These are phyloP conservation scores for Eumaeus atala DNA, from an alignment of 1,140 invertebrate species.

Conservation along the genomic window DNA sequence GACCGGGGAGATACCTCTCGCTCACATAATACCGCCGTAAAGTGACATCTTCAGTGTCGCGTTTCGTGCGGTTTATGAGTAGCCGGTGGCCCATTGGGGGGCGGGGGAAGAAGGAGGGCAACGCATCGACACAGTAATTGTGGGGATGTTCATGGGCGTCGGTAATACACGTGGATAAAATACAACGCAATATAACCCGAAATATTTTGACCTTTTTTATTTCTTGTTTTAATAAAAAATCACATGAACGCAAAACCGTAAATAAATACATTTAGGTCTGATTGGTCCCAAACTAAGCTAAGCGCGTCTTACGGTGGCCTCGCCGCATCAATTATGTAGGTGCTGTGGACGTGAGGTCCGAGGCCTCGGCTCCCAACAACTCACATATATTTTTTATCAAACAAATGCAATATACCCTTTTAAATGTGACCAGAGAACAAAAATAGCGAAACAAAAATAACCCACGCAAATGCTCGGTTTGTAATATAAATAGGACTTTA, in stretches of 20 bases:
- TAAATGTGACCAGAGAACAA: not conserved
- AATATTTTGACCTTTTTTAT: not conserved
- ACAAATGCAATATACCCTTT: not conserved
- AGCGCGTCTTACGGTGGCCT: constrained; percentile 29
- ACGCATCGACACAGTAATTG: too few species aligned
- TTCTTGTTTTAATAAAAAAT: constrained; percentile 1
- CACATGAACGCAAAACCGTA: constrained; percentile 24
- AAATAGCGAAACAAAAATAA: not conserved
- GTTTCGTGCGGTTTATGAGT: too few species aligned
- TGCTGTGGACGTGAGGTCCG: constrained; percentile 23
- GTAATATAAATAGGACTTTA: too few species aligned
- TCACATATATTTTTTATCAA: constrained; percentile 6
- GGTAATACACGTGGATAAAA: too few species aligned
- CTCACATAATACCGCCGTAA: too few species aligned
- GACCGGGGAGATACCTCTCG: too few species aligned
- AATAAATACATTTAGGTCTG: constrained; percentile 41
- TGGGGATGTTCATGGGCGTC: too few species aligned
- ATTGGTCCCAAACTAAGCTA: constrained; percentile 39
- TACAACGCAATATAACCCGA: too few species aligned
- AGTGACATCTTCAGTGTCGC: too few species aligned
- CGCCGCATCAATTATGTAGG: constrained; percentile 55
- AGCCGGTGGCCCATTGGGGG: too few species aligned
- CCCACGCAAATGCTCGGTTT: not conserved
- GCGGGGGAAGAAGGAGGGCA: too few species aligned
- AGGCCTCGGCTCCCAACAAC: not conserved